These are phyloP conservation scores for Acipenser transmontanus DNA, from an alignment of 2,797 vertebrate species.

Conservation along the genomic window DNA sequence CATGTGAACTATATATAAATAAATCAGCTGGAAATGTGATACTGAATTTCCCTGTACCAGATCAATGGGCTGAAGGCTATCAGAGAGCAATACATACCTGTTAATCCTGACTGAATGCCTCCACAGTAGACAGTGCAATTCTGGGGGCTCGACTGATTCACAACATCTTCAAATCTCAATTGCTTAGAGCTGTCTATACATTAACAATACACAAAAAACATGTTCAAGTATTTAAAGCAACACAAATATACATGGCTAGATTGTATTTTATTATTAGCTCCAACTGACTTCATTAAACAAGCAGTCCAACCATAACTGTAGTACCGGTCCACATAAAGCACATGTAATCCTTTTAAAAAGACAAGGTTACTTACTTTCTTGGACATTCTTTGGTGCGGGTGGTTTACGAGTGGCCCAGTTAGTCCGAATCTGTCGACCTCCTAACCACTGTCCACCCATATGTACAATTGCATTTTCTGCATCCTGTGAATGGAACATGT, in stretches of 20 bases:
- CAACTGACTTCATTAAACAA: background rate
- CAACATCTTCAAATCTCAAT: slow-evolving; percentile 92
- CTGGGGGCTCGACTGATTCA: slow-evolving; percentile 95
- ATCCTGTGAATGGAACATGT: slow-evolving; percentile 65
- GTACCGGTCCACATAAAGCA: background rate
- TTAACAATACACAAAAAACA: slow-evolving; percentile 25
- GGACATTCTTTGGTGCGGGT: slow-evolving; percentile 85
- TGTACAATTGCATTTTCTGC: slow-evolving; percentile 95
- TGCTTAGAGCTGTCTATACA: slow-evolving; percentile 85
- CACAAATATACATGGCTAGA: background rate
- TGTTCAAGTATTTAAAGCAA: background rate
- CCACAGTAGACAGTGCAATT: slow-evolving; percentile 97
- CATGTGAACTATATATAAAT: too few relatives aligned
- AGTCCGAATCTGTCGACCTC: slow-evolving; percentile 93
- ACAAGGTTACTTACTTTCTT: slow-evolving; percentile 76
- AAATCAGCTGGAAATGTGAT: too few relatives aligned
- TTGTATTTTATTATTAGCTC: background rate
- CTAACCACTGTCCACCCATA: slow-evolving; percentile 96
- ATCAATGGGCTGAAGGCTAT: too few relatives aligned
- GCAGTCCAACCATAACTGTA: background rate
- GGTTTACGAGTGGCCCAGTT: slow-evolving; percentile 98
- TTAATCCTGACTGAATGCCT: slow-evolving; percentile 87
- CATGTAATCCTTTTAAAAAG: background rate
- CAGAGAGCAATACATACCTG: slow-evolving; percentile 56
- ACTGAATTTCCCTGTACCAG: too few relatives aligned